phyloP scores from a whole-genome alignment of 53 echinoderm and acorn worm genomes.

The Mesocentrotus franciscanus region DNA sequence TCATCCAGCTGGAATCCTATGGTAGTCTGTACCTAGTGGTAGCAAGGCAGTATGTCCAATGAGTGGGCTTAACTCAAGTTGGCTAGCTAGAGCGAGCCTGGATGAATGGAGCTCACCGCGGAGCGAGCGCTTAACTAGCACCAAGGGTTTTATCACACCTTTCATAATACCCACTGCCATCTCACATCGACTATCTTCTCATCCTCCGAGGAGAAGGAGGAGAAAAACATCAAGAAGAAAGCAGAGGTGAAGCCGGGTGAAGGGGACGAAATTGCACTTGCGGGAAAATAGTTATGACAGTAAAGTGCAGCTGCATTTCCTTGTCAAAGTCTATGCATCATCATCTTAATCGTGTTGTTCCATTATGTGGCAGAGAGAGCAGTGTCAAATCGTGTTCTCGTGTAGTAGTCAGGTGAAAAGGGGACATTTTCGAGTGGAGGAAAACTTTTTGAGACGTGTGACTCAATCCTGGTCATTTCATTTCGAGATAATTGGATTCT shows the following conservation, averaged over 20 bases:
- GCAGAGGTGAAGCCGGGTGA: constrained; percentile 12
- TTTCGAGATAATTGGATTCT: constrained; percentile 38
- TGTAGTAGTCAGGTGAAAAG: neutral
- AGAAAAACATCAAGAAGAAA: neutral
- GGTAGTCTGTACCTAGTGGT: neutral
- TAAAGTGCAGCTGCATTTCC: constrained; percentile 48
- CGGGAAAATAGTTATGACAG: neutral
- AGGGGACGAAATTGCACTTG: constrained; percentile 3
- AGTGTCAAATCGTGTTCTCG: neutral
- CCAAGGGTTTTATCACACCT: constrained; percentile 43
- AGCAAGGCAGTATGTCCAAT: constrained; percentile 22
- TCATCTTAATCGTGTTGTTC: constrained; percentile 4
- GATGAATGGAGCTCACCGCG: neutral
- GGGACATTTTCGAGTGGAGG: neutral
- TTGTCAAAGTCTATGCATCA: constrained; percentile 46
- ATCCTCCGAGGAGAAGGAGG: neutral
- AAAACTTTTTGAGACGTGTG: constrained; percentile 9
- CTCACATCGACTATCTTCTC: neutral
- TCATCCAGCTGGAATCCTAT: neutral
- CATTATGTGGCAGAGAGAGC: neutral
- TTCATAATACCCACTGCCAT: neutral
- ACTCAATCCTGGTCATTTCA: neutral
- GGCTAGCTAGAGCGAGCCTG: constrained; percentile 1
- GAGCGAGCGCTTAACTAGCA: constrained; percentile 17
- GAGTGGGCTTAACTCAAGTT: constrained; percentile 25